These are phyloP conservation scores for Phalacrocorax carbo DNA, from an alignment of 2,113 vertebrate genomes.

Conservation along the genomic window DNA sequence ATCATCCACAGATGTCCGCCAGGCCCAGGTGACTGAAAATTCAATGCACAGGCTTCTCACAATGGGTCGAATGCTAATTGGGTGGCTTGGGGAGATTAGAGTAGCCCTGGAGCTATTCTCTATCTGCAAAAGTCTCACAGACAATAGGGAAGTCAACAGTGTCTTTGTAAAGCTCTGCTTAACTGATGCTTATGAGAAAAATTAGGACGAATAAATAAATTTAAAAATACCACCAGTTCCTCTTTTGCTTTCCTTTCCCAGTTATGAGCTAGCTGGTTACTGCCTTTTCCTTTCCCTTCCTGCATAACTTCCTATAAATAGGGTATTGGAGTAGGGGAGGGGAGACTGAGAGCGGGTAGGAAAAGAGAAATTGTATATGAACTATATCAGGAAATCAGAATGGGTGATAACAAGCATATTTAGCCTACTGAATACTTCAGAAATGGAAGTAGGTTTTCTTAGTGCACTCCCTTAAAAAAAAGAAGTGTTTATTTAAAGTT, in stretches of 20 bases:
- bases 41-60: constrained; percentile 63
- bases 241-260: background rate
- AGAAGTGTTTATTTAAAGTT: background rate
- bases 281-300: background rate
- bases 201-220: constrained; percentile 1
- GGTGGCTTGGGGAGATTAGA: constrained; percentile 71
- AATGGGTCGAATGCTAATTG: constrained; percentile 77
- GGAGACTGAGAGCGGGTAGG: background rate
- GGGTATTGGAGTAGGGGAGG: background rate
- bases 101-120: constrained; percentile 70
- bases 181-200: constrained; percentile 39
- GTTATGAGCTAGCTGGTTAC: background rate
- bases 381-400: background rate
- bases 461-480: background rate
- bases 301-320: background rate
- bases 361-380: background rate
- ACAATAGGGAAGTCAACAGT: constrained; percentile 47
- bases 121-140: constrained; percentile 61
- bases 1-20: constrained; percentile 79
- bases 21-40: constrained; percentile 78
- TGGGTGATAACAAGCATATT: background rate
- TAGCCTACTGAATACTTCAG: constrained; percentile 10
- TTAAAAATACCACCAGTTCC: background rate
- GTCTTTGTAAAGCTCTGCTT: constrained; percentile 21
- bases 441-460: constrained; percentile 6